These are phyloP conservation scores for Microtus californicus DNA, from an alignment of 2,797 vertebrate genomes.

Conservation along the genomic window DNA sequence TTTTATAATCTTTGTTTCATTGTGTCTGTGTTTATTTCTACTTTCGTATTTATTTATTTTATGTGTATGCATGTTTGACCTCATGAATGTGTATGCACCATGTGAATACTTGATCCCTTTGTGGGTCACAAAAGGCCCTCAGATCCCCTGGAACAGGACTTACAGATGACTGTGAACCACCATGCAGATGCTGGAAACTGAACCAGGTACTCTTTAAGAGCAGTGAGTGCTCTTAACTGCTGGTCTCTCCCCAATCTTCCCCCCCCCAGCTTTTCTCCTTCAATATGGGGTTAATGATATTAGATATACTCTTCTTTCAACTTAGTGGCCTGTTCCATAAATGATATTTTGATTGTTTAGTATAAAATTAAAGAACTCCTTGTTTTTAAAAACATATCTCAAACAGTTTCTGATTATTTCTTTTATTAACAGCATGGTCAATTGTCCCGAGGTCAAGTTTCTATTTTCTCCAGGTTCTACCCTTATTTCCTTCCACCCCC, in stretches of 20 bases:
- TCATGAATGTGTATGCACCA: neutral
- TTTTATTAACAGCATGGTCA: constrained; percentile 12
- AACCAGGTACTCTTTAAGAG: neutral
- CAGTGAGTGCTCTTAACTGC: neutral
- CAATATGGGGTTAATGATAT: neutral
- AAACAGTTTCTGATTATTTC: constrained; percentile 39
- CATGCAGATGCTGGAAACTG: neutral
- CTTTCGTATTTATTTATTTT: neutral
- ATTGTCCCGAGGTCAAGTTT: constrained; percentile 12
- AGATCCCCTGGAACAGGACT: neutral
- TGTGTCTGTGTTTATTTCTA: neutral
- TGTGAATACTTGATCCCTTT: neutral
- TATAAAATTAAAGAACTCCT: constrained; percentile 6
- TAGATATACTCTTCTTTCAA: neutral
- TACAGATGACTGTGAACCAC: neutral
- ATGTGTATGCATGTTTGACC: neutral
- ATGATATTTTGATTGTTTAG: constrained; percentile 18
- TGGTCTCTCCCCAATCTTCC: neutral
- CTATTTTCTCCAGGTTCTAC: constrained; percentile 8
- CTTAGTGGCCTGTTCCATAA: neutral
- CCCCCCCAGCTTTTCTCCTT: neutral
- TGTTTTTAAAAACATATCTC: constrained; percentile 38
- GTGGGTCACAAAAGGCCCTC: neutral
- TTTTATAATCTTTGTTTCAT: neutral
- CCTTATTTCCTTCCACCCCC: constrained; percentile 58